These are phyloP conservation scores for Xestia xanthographa DNA, from an alignment of 2,888 invertebrate genomes.

Conservation along the genomic window DNA sequence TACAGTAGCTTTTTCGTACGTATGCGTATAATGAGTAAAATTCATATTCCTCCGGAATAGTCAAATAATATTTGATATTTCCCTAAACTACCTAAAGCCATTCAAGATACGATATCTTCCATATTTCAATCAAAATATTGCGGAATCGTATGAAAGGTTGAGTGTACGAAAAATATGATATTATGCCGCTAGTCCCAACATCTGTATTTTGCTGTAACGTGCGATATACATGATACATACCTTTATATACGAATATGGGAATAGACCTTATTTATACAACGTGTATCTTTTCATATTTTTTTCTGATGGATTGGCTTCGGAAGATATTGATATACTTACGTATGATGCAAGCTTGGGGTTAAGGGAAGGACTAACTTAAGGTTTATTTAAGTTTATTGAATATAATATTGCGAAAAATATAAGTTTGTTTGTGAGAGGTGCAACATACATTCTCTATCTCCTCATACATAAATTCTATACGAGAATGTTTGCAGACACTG, in stretches of 20 bases:
- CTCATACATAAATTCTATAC: background rate
- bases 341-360: background rate
- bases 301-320: constrained; percentile 39
- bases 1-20: background rate
- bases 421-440: background rate
- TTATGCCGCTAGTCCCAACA: constrained; percentile 26
- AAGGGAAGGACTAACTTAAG: background rate
- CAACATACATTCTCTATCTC: background rate
- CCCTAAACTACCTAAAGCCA: constrained; percentile 23
- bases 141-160: constrained; percentile 45
- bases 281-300: constrained; percentile 35
- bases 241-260: constrained; percentile 41
- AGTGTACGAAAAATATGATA: constrained; percentile 51
- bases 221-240: constrained; percentile 30
- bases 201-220: constrained; percentile 39
- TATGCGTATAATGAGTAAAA: background rate
- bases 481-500: background rate
- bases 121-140: constrained; percentile 66
- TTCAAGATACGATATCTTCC: constrained; percentile 41
- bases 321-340: constrained; percentile 6
- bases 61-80: constrained; percentile 35
- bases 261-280: constrained; percentile 48
- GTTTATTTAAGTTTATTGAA: background rate
- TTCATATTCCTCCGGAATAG: constrained; percentile 5
- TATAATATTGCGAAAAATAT: constrained; percentile 10